These are phyloP conservation scores for Melinaea marsaeus DNA, from an alignment of 2,888 invertebrate species.

Conservation along the genomic window DNA sequence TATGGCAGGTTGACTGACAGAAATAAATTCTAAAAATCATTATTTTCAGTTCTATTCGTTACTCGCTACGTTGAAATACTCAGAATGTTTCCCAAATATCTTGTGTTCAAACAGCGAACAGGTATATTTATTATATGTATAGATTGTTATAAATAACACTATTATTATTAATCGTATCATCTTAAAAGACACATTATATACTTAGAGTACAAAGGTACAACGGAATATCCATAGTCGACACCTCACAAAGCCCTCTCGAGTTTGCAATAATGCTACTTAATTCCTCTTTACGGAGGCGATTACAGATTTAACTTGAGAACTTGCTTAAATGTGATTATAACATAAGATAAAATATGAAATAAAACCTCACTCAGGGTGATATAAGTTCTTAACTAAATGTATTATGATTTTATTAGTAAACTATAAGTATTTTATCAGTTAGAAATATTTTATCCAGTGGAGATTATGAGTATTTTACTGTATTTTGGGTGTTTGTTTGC, in stretches of 20 bases:
- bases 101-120: not conserved
- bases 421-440: too few species aligned
- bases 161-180: not conserved
- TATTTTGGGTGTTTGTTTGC: too few species aligned
- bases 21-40: too few species aligned
- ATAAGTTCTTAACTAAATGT: not conserved
- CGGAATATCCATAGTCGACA: slow-evolving; percentile 14
- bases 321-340: slow-evolving; percentile 9
- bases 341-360: slow-evolving; percentile 2
- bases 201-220: slow-evolving; percentile 13
- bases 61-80: too few species aligned
- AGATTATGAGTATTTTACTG: too few species aligned
- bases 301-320: slow-evolving; percentile 5
- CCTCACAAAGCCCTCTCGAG: slow-evolving; percentile 18
- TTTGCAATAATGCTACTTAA: slow-evolving; percentile 28
- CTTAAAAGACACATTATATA: slow-evolving; percentile 4
- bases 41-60: too few species aligned
- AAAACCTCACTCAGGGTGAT: not conserved
- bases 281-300: slow-evolving; percentile 21
- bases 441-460: too few species aligned
- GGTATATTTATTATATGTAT: slow-evolving; percentile 1
- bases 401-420: not conserved
- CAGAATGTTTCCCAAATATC: too few species aligned
- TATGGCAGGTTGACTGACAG: too few species aligned
- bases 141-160: too few species aligned